Conservation (phyloP, 1,140 invertebrate species). For the Zaprionus nigranus region DNA sequence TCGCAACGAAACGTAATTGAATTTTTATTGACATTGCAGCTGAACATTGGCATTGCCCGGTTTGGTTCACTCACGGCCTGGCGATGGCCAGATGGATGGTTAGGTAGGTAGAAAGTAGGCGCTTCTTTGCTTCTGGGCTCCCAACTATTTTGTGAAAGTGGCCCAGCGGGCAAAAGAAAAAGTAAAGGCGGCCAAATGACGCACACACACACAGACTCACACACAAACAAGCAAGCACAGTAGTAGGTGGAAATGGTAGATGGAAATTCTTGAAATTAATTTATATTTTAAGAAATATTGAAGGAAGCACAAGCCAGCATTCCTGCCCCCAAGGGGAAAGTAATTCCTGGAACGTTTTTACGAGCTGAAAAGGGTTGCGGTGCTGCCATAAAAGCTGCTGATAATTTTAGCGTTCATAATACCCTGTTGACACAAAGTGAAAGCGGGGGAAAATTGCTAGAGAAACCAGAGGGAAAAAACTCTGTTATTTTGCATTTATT, state of each 20-base stretch:
- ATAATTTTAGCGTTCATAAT: background rate
- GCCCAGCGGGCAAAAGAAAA: slow-evolving; percentile 11
- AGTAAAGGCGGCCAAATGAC: slow-evolving; percentile 26
- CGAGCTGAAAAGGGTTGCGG: slow-evolving; percentile 5
- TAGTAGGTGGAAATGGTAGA: slow-evolving; percentile 30
- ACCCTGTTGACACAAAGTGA: slow-evolving; percentile 3
- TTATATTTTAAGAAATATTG: slow-evolving; percentile 47
- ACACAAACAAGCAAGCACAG: background rate
- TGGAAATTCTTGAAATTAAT: slow-evolving; percentile 64
- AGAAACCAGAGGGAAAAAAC: background rate
- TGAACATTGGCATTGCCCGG: slow-evolving; percentile 15
- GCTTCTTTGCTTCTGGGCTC: slow-evolving; percentile 4
- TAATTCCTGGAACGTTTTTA: slow-evolving; percentile 8
- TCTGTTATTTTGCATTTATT: background rate
- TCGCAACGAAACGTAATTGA: slow-evolving; percentile 69
- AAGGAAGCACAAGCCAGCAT: slow-evolving; percentile 10
- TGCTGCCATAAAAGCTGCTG: background rate
- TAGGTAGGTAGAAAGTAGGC: background rate
- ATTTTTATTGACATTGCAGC: slow-evolving; percentile 79
- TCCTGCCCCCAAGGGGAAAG: background rate
- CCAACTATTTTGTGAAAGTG: slow-evolving; percentile 26
- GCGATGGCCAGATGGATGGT: background rate
- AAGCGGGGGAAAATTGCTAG: background rate
- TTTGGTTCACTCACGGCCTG: background rate
- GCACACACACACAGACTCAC: slow-evolving; percentile 12